These are phyloP conservation scores for Mesorhabditis sp. DNA, from an alignment of 2,888 invertebrate genomes.

Conservation along the genomic window DNA sequence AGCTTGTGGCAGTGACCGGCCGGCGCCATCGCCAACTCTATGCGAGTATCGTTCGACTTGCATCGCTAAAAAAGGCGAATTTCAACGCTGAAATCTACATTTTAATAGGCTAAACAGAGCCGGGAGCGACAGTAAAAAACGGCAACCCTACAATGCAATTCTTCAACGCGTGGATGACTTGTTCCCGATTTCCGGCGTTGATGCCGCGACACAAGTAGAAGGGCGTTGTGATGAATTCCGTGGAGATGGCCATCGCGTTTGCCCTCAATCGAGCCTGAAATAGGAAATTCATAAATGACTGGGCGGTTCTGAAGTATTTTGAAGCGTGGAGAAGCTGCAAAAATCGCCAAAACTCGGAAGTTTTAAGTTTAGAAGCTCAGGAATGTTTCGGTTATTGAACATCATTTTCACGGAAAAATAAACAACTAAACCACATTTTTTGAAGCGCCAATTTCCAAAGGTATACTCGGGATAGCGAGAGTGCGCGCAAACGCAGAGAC, in stretches of 20 bases:
- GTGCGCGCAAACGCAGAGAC: too few relatives aligned
- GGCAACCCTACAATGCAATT: not conserved
- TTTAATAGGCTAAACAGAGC: too few relatives aligned
- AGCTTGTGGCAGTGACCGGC: conserved; percentile 1
- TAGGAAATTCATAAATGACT: not conserved
- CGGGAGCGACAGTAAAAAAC: not conserved
- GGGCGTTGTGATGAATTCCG: not conserved
- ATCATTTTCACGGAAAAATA: too few relatives aligned
- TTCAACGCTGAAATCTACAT: too few relatives aligned
- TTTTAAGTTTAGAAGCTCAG: too few relatives aligned
- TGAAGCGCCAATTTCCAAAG: too few relatives aligned
- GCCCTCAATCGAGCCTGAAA: not conserved
- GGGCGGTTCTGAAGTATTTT: too few relatives aligned
- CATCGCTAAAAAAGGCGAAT: not conserved
- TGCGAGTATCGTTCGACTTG: not conserved
- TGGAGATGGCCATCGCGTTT: not conserved
- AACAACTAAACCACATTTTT: too few relatives aligned
- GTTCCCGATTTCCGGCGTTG: not conserved
- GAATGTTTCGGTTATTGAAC: too few relatives aligned
- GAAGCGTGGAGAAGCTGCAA: too few relatives aligned
- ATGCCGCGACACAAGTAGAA: not conserved
- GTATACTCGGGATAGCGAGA: too few relatives aligned
- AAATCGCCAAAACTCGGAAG: too few relatives aligned
- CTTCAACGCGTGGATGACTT: not conserved
- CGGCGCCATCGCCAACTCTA: not conserved